phyloP scores from a whole-genome alignment of 2,797 vertebrate species.

The Lagorchestes hirsutus region DNA sequence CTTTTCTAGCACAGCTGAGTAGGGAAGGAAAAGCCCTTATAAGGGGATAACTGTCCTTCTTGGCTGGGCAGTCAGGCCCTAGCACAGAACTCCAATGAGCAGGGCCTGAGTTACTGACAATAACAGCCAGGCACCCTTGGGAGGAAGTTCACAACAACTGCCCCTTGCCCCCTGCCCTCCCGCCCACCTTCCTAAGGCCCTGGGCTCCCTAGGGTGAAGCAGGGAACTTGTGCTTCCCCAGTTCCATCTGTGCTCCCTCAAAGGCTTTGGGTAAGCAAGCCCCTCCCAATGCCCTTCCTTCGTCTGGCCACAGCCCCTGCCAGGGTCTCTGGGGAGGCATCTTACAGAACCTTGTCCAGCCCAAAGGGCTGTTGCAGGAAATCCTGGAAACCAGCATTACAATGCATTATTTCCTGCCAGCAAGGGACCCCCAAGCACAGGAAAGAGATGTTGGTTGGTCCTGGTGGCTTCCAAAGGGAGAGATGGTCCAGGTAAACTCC shows the following conservation, averaged over 20 bases:
- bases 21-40: background rate
- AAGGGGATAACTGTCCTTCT: background rate
- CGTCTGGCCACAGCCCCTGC: conserved; percentile 4
- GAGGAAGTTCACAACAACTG: background rate
- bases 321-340: background rate
- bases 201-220: background rate
- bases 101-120: background rate
- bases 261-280: background rate
- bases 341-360: conserved; percentile 62
- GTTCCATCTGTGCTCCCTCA: background rate
- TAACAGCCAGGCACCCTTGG: background rate
- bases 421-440: conserved; percentile 58
- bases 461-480: background rate
- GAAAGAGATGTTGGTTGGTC: conserved; percentile 26
- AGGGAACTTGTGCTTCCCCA: background rate
- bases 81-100: background rate
- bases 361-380: conserved; percentile 67
- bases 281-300: background rate
- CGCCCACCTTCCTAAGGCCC: background rate
- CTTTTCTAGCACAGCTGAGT: background rate
- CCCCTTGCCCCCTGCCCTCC: background rate
- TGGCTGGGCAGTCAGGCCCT: background rate
- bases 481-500: background rate
- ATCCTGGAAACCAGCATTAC: conserved; percentile 77
- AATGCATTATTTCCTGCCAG: conserved; percentile 79